These are phyloP conservation scores for Mixornis gularis DNA, from an alignment of 2,113 vertebrate genomes.

Conservation along the genomic window DNA sequence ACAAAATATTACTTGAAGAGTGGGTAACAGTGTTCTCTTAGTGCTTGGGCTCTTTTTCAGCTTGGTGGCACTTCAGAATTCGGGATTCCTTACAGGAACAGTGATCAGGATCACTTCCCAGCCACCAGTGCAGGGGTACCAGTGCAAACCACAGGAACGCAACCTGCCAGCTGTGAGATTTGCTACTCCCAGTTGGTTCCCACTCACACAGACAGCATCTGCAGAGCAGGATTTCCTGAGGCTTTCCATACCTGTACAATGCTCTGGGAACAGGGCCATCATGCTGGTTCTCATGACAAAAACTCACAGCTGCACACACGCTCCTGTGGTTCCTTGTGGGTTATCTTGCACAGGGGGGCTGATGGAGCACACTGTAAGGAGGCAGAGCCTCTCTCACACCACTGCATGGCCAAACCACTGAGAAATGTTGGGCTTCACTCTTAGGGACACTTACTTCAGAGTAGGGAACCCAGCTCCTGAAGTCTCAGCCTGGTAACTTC, in stretches of 20 bases:
- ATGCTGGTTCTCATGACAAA: slow-evolving; percentile 26
- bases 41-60: not conserved
- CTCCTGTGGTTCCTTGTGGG: not conserved
- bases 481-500: not conserved
- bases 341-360: not conserved
- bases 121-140: not conserved
- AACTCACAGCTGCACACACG: slow-evolving; percentile 7
- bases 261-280: slow-evolving; percentile 35
- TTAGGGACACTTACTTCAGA: not conserved
- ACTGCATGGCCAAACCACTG: not conserved
- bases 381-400: not conserved
- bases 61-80: not conserved
- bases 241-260: slow-evolving; percentile 25
- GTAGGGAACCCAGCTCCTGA: not conserved
- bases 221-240: slow-evolving; percentile 48
- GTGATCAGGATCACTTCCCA: not conserved
- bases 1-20: not conserved
- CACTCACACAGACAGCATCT: not conserved
- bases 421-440: not conserved
- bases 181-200: slow-evolving; percentile 5
- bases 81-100: not conserved
- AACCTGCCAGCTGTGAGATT: not conserved
- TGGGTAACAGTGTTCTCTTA: not conserved
- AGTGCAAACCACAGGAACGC: not conserved
- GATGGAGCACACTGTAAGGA: slow-evolving; percentile 20